Conservation (phyloP, 2,113 vertebrate species). For the Oophaga pumilio region DNA sequence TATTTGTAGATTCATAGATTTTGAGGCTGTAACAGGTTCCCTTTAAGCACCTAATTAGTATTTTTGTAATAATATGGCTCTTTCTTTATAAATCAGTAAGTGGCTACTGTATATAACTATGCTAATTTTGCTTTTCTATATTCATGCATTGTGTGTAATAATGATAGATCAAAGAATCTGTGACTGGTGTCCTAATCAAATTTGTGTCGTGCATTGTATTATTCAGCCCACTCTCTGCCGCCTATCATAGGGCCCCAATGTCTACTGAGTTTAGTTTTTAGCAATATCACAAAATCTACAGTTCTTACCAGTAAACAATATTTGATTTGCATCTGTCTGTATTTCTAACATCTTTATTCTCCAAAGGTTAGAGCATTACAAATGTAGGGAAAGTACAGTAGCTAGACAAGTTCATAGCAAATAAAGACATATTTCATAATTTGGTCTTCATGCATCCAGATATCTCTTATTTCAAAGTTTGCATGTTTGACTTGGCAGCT, state of each 20-base stretch:
- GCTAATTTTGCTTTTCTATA: too few relatives aligned
- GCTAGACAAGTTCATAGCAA: not conserved
- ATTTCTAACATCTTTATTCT: not conserved
- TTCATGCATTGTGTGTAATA: too few relatives aligned
- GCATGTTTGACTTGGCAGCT: conserved; percentile 13
- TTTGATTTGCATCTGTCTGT: not conserved
- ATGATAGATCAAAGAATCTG: too few relatives aligned
- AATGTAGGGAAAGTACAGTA: not conserved
- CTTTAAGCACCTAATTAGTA: too few relatives aligned
- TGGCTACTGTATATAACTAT: too few relatives aligned
- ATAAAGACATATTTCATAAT: not conserved
- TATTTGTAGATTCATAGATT: too few relatives aligned
- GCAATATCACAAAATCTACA: not conserved
- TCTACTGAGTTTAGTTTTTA: not conserved
- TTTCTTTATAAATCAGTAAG: too few relatives aligned
- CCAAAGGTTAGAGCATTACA: not conserved
- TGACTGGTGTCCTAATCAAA: too few relatives aligned
- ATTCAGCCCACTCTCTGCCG: not conserved
- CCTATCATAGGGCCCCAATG: not conserved
- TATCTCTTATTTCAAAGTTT: not conserved
- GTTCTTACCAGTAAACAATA: not conserved
- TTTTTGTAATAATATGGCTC: too few relatives aligned
- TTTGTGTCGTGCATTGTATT: too few relatives aligned
- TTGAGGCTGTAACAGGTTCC: too few relatives aligned
- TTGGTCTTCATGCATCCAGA: not conserved